Conservation (phyloP, 2,113 vertebrate species). For the Onychostoma macrolepis region DNA sequence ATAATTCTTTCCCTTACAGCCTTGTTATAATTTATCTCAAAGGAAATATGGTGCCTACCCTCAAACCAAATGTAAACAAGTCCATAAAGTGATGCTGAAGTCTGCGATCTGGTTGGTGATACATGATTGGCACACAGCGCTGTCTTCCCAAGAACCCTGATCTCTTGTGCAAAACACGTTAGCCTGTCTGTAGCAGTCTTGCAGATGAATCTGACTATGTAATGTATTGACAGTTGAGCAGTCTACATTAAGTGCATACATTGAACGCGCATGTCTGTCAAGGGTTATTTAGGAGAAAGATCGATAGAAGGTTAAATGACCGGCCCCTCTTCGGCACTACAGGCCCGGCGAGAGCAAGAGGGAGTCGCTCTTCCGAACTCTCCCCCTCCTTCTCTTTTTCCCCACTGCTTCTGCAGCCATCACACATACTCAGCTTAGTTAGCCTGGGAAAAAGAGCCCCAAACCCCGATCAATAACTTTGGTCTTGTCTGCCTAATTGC, state of each 20-base stretch:
- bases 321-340: conserved; percentile 54
- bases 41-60: neutral
- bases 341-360: conserved; percentile 68
- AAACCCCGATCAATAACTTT: conserved; percentile 78
- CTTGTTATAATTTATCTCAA: neutral
- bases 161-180: neutral
- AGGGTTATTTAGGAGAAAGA: conserved; percentile 64
- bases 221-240: neutral
- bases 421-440: conserved; percentile 74
- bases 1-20: neutral
- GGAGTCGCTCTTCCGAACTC: conserved; percentile 56
- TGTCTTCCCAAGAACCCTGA: neutral
- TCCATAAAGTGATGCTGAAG: neutral
- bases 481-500: conserved; percentile 86
- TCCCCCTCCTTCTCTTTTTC: conserved; percentile 3
- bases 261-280: conserved; percentile 51
- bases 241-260: conserved; percentile 31
- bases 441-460: conserved; percentile 72
- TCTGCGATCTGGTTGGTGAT: neutral
- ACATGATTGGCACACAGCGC: neutral
- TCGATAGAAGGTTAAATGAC: conserved; percentile 70
- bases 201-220: neutral
- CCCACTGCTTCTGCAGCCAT: conserved; percentile 58
- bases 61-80: neutral
- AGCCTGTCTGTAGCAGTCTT: neutral